These are phyloP conservation scores for Cephus cinctus DNA, from an alignment of 1,140 invertebrate species.

Conservation along the genomic window DNA sequence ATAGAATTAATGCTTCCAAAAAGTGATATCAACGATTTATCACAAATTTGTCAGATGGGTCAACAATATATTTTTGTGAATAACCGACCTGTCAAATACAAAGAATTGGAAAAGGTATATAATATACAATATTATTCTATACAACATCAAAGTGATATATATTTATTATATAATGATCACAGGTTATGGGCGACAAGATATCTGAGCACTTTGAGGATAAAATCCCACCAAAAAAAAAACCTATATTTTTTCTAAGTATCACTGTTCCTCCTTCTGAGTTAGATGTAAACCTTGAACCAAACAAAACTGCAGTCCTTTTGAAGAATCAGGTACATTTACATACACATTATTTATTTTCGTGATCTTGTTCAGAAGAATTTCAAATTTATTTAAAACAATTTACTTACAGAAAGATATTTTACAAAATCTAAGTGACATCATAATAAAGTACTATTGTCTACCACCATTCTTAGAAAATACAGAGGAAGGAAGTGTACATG, in stretches of 20 bases:
- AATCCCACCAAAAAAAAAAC: constrained; percentile 42
- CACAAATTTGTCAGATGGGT: constrained; percentile 38
- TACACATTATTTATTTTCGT: constrained; percentile 21
- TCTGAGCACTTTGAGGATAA: constrained; percentile 32
- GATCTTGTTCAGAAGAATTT: constrained; percentile 7
- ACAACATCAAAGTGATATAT: constrained; percentile 1
- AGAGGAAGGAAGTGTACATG: neutral
- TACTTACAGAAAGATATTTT: constrained; percentile 29
- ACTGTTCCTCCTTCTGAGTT: constrained; percentile 51
- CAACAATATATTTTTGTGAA: constrained; percentile 58
- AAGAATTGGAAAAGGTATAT: constrained; percentile 61
- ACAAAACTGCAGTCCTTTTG: constrained; percentile 63
- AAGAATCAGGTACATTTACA: constrained; percentile 52
- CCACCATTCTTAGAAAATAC: constrained; percentile 17
- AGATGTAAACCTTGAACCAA: constrained; percentile 68
- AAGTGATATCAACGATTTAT: constrained; percentile 39
- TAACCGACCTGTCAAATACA: constrained; percentile 59
- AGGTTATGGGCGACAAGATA: constrained; percentile 50
- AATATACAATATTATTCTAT: constrained; percentile 9
- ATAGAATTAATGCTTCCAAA: constrained; percentile 56
- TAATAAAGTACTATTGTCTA: constrained; percentile 40
- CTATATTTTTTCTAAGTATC: constrained; percentile 53
- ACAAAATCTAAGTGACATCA: constrained; percentile 25
- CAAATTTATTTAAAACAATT: constrained; percentile 11
- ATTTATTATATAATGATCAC: constrained; percentile 5